These are phyloP conservation scores for Mus minutoides DNA, from an alignment of 2,797 vertebrate genomes.

Conservation along the genomic window DNA sequence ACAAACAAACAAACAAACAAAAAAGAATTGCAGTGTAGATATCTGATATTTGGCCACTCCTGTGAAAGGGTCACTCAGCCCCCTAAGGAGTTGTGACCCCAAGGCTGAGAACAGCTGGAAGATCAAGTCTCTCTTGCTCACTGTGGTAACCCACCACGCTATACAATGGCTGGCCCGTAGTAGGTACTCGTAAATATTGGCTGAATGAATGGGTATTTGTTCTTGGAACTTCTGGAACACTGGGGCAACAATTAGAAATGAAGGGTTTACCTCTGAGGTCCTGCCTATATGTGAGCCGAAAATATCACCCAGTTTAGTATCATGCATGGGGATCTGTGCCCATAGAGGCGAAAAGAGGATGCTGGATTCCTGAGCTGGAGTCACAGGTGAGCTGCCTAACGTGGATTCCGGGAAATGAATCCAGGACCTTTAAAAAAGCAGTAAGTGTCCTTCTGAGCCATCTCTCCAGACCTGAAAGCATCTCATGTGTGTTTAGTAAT, in stretches of 20 bases:
- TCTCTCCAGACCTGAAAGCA: background rate
- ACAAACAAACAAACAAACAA: no score
- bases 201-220: background rate
- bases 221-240: background rate
- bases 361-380: background rate
- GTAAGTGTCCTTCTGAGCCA: background rate
- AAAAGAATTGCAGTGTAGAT: background rate
- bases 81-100: background rate
- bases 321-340: background rate
- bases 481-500: background rate
- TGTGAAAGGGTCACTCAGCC: background rate
- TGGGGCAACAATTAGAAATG: background rate
- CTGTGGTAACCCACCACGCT: background rate
- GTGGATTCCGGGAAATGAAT: background rate
- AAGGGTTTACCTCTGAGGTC: constrained; percentile 11
- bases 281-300: background rate
- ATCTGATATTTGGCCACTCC: background rate
- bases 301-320: background rate
- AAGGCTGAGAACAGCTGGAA: background rate
- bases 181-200: background rate
- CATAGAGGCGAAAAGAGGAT: background rate
- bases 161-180: background rate
- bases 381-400: background rate
- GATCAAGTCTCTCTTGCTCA: background rate
- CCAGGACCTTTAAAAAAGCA: background rate